Base-by-base conservation (phyloP, 2,797 vertebrate species). In the Amazonetta brasiliensis region DNA sequence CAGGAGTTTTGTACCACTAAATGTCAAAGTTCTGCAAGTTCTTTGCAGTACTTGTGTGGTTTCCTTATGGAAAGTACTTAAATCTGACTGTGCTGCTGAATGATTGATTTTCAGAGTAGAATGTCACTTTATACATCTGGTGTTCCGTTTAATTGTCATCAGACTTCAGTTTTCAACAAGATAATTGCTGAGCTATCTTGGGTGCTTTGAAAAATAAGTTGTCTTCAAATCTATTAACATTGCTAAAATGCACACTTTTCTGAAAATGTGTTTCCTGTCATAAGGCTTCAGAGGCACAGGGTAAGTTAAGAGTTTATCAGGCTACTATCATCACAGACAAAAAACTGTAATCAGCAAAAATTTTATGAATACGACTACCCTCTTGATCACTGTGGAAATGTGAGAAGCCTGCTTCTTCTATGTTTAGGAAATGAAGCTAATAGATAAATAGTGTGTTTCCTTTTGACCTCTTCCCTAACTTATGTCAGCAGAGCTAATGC, bases 191-290 rank as follows among this genome's bases (percentile, higher is more conserved):
- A 93, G 89, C 89, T 92, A 89, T 92, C 84, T 84, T 91, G 55
- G 59, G 80, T 43, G 56, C 92, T 94, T 94, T 85, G 91, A 94
- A 92, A 96, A 95, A 64, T 58, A 96, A 91, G 85, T 84, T 87
- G 77, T 80, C 84, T 90, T 94, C 90, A 90, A 79, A 84, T 94
- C 80, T 90, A 71, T 88, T 86, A 80, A 73, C 66, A 41, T 80
- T 90, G 39, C 48, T 90, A 50, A 84, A 90, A 92, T 72, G 71
- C 17, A 60, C 41, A 23, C 64, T 92, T 68, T 46, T 74, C 72
- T 80, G 54, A 66, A 91, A 92, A 77, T 0, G 1, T 88, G 35
- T 82, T 90, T 96, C 72, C 87, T 95, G 84, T 95, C 86, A 68
- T 18, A 43, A 87, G 41, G 52, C 56, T 92, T 94, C 58, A 50